phyloP scores from a whole-genome alignment of 2,113 vertebrate genomes.

The Trematocara nigrifrons region DNA sequence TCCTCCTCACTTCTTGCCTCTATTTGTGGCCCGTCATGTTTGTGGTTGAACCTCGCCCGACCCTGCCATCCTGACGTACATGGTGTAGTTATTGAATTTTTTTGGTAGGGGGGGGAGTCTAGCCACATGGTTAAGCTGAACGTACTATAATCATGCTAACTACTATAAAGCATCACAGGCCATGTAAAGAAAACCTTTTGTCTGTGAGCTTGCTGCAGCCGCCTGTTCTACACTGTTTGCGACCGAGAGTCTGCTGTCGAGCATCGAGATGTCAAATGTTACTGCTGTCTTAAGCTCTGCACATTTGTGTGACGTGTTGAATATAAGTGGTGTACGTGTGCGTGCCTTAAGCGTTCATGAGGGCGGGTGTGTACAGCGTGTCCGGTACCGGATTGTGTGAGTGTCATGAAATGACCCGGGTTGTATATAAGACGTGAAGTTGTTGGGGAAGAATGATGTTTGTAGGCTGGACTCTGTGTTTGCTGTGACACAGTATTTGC shows the following conservation, averaged over 20 bases:
- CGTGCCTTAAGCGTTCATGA: conserved; percentile 48
- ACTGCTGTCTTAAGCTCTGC: conserved; percentile 50
- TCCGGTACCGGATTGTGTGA: conserved; percentile 1
- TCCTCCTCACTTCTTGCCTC: background rate
- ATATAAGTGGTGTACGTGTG: conserved; percentile 35
- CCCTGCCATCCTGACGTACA: background rate
- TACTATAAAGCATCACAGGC: conserved; percentile 7
- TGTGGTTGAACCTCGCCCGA: background rate
- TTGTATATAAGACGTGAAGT: conserved; percentile 31
- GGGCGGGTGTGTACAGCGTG: conserved; percentile 24
- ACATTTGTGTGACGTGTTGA: conserved; percentile 28
- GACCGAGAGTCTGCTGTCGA: background rate
- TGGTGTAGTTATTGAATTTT: background rate
- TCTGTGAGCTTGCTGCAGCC: conserved; percentile 26
- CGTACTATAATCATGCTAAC: conserved; percentile 3
- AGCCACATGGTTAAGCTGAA: background rate
- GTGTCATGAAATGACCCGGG: conserved; percentile 9
- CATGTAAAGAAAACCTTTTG: background rate
- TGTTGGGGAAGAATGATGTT: background rate
- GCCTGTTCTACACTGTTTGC: background rate
- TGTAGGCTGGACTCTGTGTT: conserved; percentile 13
- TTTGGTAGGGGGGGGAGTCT: background rate
- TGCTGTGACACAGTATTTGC: conserved; percentile 35
- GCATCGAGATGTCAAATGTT: background rate
- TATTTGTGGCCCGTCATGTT: background rate